Percentiles rank a stretch among this genome's conserved stretches.
Conservation (phyloP, 2,113 vertebrate genomes). For the Heterotilapia buettikoferi region DNA sequence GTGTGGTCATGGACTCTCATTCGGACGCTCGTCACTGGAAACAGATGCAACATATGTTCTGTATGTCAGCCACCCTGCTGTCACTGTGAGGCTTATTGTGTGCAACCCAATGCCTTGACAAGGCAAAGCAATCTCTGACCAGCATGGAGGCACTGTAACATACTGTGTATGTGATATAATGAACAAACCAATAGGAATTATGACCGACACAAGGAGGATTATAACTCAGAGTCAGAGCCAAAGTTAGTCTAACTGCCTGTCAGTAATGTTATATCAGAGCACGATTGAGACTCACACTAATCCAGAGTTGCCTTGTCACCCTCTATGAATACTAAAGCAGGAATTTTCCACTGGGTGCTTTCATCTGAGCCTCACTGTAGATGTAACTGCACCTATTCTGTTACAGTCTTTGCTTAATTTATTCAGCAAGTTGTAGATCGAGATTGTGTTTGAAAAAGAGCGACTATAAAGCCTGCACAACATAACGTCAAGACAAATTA, state of each 20-base stretch:
- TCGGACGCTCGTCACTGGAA: slow-evolving; percentile 22
- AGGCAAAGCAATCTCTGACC: background rate
- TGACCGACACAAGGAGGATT: slow-evolving; percentile 10
- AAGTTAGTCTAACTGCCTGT: slow-evolving; percentile 12
- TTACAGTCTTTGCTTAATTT: background rate
- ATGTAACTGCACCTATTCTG: background rate
- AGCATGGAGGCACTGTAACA: background rate
- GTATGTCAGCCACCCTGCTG: background rate
- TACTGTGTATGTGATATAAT: background rate
- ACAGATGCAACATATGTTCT: slow-evolving; percentile 6
- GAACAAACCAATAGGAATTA: background rate
- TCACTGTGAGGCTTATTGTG: slow-evolving; percentile 6
- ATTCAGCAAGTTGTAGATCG: background rate
- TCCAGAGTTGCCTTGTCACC: slow-evolving; percentile 20
- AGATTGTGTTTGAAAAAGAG: background rate
- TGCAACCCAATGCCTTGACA: background rate
- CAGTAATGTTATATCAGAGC: slow-evolving; percentile 30
- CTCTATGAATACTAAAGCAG: slow-evolving; percentile 31
- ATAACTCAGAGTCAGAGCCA: slow-evolving; percentile 19
- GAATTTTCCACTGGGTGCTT: background rate
- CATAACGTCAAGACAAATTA: background rate
- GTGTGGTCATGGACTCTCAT: slow-evolving; percentile 31
- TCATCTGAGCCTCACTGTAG: background rate
- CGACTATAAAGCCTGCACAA: background rate
- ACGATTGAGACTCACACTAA: background rate